A percentile compares a stretch with the other conserved stretches of the same genome.
These are phyloP conservation scores for Drosophila pseudoananassae DNA, from an alignment of 1,140 invertebrate species.

Conservation along the genomic window DNA sequence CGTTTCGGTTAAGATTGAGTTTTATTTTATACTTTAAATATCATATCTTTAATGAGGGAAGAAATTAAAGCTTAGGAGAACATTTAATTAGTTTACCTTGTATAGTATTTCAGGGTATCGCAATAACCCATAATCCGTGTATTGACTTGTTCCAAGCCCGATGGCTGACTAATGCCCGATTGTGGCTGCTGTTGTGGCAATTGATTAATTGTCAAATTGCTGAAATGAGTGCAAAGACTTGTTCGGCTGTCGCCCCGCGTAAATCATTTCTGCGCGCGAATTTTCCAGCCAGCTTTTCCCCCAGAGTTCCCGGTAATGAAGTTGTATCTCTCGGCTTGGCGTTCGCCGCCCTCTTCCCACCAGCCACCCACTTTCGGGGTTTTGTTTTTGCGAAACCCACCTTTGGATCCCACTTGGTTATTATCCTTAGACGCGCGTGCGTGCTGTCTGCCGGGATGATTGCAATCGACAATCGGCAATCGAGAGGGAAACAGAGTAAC, in stretches of 20 bases:
- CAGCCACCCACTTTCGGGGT: background rate
- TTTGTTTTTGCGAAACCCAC: background rate
- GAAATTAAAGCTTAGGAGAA: too few species aligned
- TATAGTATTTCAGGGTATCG: background rate
- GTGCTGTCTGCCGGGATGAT: conserved; percentile 74
- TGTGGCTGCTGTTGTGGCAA: conserved; percentile 60
- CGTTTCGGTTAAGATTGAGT: background rate
- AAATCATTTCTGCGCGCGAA: conserved; percentile 65
- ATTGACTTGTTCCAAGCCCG: conserved; percentile 40
- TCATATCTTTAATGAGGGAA: too few species aligned
- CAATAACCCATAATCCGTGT: background rate
- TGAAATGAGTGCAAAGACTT: conserved; percentile 82
- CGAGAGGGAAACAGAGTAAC: conserved; percentile 25
- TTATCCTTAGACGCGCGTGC: conserved; percentile 69
- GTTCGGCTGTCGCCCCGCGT: conserved; percentile 69
- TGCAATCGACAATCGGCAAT: conserved; percentile 63
- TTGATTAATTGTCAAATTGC: conserved; percentile 83
- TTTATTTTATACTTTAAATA: background rate
- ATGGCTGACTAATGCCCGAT: conserved; percentile 70
- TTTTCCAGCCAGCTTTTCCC: conserved; percentile 35
- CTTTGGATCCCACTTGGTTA: conserved; percentile 8
- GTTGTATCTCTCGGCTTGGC: conserved; percentile 44
- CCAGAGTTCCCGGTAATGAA: conserved; percentile 58
- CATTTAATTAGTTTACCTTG: background rate
- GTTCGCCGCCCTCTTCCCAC: conserved; percentile 3